A percentile compares a stretch with the other conserved stretches of the same genome.
phyloP scores from a whole-genome alignment of 1,140 invertebrate species.

The Streblospio benedicti region DNA sequence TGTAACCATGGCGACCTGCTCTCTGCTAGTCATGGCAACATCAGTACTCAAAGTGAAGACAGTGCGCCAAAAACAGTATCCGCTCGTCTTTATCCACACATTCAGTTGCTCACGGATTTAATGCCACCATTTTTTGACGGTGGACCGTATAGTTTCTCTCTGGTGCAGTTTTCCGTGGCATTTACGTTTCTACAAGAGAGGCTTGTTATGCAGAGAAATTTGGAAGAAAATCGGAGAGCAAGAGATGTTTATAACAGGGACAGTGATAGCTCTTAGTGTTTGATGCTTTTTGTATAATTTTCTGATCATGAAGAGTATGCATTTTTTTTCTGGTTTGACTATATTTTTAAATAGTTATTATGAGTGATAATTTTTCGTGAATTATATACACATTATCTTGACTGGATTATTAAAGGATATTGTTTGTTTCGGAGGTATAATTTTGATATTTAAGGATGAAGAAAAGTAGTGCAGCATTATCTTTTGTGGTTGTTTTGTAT shows the following conservation, averaged over 20 bases:
- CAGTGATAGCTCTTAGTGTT: background rate
- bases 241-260: constrained; percentile 1
- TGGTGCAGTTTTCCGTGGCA: constrained; percentile 13
- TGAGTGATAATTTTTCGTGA: background rate
- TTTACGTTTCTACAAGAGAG: constrained; percentile 16
- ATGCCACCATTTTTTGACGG: constrained; percentile 11
- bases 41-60: too few relatives aligned
- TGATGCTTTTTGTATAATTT: background rate
- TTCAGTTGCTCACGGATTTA: constrained; percentile 8
- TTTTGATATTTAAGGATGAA: too few relatives aligned
- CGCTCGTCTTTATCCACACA: constrained; percentile 8
- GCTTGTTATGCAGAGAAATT: constrained; percentile 13
- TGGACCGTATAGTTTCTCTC: constrained; percentile 13
- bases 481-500: too few relatives aligned
- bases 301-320: background rate
- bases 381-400: too few relatives aligned
- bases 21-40: too few relatives aligned
- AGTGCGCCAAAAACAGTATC: background rate
- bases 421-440: too few relatives aligned
- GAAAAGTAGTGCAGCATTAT: too few relatives aligned
- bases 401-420: too few relatives aligned
- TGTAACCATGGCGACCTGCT: too few relatives aligned
- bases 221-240: too few relatives aligned
- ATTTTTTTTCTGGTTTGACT: background rate
- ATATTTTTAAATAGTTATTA: background rate